Percentiles rank a stretch among this genome's conserved stretches.
phyloP scores from a whole-genome alignment of 2,888 invertebrate species.

The Lumbricus terrestris region DNA sequence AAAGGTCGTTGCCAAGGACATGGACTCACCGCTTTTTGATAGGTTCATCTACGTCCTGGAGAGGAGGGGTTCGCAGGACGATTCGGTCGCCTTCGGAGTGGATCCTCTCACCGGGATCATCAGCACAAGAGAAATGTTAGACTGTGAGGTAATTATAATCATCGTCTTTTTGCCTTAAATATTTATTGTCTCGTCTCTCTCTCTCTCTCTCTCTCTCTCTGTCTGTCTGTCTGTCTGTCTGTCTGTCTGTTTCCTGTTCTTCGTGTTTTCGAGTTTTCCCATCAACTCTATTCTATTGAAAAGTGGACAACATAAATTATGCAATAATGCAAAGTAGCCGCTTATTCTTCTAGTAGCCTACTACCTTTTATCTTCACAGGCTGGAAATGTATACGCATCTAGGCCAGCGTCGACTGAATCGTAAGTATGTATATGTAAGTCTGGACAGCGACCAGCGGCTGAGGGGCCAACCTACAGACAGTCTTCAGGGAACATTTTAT shows the following conservation, averaged over 20 bases:
- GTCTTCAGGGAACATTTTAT: too few relatives aligned
- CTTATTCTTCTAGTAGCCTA: neutral
- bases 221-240: neutral
- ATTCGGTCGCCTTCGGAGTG: neutral
- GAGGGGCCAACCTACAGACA: too few relatives aligned
- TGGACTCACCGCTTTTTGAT: slow-evolving; percentile 25
- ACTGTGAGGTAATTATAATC: slow-evolving; percentile 14
- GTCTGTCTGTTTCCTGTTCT: neutral
- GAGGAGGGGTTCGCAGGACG: neutral
- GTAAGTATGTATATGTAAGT: too few relatives aligned
- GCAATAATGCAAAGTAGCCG: neutral
- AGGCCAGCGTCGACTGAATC: neutral
- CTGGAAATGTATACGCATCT: neutral
- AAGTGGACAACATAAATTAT: neutral
- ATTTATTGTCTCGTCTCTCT: neutral
- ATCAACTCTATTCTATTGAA: neutral
- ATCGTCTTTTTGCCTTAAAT: neutral
- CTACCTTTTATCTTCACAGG: too few relatives aligned
- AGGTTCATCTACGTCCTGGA: slow-evolving; percentile 25
- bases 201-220: too few relatives aligned
- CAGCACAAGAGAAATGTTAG: neutral
- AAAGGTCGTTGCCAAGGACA: slow-evolving; percentile 30
- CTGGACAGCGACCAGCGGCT: too few relatives aligned
- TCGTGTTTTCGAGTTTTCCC: too few relatives aligned
- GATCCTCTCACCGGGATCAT: neutral